phyloP scores from a whole-genome alignment of 2,888 invertebrate genomes.

The Furcula furcula region DNA sequence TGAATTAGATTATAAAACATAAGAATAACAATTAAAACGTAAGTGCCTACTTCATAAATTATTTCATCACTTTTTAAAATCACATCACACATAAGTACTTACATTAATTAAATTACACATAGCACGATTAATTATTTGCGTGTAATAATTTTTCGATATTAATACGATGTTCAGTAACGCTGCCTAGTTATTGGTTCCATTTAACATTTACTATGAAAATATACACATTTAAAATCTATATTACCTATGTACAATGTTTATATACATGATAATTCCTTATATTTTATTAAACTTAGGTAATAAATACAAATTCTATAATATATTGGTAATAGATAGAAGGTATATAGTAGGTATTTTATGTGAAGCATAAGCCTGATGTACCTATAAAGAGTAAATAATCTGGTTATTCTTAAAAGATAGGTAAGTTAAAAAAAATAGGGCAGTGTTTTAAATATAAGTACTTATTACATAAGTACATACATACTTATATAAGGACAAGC shows the following conservation, averaged over 20 bases:
- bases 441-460: constrained; percentile 6
- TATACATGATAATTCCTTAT: constrained; percentile 43
- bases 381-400: too few relatives aligned
- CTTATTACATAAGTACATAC: too few relatives aligned
- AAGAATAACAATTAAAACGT: constrained; percentile 22
- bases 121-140: constrained; percentile 21
- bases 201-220: constrained; percentile 80
- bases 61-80: constrained; percentile 37
- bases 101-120: constrained; percentile 16
- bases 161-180: constrained; percentile 23
- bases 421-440: constrained; percentile 3
- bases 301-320: constrained; percentile 1
- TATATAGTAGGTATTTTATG: too few relatives aligned
- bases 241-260: constrained; percentile 43
- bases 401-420: constrained; percentile 6
- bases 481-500: too few relatives aligned
- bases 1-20: constrained; percentile 14
- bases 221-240: constrained; percentile 69
- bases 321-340: not conserved
- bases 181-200: constrained; percentile 73
- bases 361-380: too few relatives aligned
- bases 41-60: too few relatives aligned
- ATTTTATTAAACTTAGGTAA: constrained; percentile 8
- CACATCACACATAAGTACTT: constrained; percentile 28
- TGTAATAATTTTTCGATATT: constrained; percentile 16